Evolutionary conservation across 2,888 invertebrate genomes (phyloP), one percentile per base, ranked within the genome.

Genomic region (Gymnoscelis rufifasciata): DNA sequence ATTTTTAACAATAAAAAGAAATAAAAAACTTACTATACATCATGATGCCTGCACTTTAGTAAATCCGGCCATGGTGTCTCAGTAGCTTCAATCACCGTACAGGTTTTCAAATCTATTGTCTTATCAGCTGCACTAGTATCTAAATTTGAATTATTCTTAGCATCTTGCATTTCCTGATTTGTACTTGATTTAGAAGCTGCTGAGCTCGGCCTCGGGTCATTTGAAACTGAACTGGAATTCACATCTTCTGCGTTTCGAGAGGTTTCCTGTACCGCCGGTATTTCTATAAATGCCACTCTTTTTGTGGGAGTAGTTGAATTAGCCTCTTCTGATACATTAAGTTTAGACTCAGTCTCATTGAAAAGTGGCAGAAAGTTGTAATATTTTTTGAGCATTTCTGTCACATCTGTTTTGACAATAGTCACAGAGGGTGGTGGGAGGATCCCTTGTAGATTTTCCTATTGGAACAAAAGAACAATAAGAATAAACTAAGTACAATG

Each of bases 371-470:
- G 74, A 47, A 90, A 89, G 7, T 84, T 72, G 54, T 91, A 90
- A 65, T 91, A 90, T 48, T 83, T 87, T 12, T 89, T 80, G 11
- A 94, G 87, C 75, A 93, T 92, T 65, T 92, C 92, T 15, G 88
- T 81, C 12, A 92, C 90, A 65, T 93, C 92, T 43, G 91, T 84
- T 59, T 92, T 91, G 14, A 92, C 80, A 27, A 90, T 91, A 8
- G 94, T 94, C 7, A 93, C 88, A 14, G 93, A 93, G 0, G 94
- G 94, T 7, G 94, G 95, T 13, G 95, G 94, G 6, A 92, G 84
- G 0, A 95, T 90, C 1, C 94, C 94, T 55, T 90, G 90, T 6
- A 95, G 74, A 35, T 89, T 90, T 66, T 89, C 90, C 71, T 92
- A 89, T 48, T 24, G 35, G 28, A 46, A 49, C 7, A 49, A 28